phyloP scores from a whole-genome alignment of 1,140 invertebrate genomes.

The Cheumatopsyche charites region DNA sequence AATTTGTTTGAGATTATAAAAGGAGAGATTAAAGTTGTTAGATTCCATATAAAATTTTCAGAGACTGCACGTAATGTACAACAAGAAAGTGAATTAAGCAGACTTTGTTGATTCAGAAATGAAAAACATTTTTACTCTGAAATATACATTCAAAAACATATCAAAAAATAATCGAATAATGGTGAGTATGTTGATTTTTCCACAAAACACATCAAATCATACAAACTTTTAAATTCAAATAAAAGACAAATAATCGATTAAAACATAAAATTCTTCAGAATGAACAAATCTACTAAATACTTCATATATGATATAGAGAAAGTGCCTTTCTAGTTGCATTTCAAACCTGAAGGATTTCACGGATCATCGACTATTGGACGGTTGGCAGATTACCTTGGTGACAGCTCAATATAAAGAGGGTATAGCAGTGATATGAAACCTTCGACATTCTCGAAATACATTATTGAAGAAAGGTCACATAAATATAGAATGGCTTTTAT shows the following conservation, averaged over 20 bases:
- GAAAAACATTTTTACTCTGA: no score
- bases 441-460: no score
- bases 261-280: no score
- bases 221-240: not conserved
- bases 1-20: not conserved
- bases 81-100: conserved; percentile 5
- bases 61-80: not conserved
- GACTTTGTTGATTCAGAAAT: not conserved
- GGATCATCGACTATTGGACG: not conserved
- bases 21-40: not conserved
- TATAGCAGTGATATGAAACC: no score
- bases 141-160: no score
- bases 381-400: not conserved
- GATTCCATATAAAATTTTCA: not conserved
- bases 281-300: no score
- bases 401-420: not conserved
- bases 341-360: not conserved
- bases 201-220: not conserved
- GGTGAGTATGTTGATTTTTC: not conserved
- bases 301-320: no score
- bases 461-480: no score
- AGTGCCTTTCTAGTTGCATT: not conserved
- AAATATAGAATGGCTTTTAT: no score
- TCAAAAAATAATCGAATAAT: not conserved
- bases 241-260: not conserved